Percentiles rank a stretch among this genome's conserved stretches.
phyloP scores from a whole-genome alignment of 2,888 invertebrate genomes.

The Conus canariensis region DNA sequence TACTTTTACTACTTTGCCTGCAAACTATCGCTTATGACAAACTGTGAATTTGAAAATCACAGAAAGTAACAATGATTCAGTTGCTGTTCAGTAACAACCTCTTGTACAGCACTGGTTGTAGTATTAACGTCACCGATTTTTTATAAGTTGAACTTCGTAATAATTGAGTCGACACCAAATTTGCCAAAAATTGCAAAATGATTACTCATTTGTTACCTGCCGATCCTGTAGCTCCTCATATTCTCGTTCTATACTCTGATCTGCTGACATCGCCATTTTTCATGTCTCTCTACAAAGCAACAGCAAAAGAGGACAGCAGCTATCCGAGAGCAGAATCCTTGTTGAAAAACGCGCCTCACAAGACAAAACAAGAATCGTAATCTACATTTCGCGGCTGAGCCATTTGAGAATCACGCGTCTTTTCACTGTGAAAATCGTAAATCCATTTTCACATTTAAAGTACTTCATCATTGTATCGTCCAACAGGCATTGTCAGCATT shows the following conservation, averaged over 20 bases:
- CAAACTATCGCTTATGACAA: neutral
- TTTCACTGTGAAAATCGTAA: neutral
- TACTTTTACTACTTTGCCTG: neutral
- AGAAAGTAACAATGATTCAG: no score
- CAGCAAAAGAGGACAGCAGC: no score
- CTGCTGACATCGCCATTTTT: neutral
- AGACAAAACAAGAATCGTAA: neutral
- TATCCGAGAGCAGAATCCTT: no score
- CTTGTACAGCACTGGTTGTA: no score
- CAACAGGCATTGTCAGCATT: no score
- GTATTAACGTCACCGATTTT: no score
- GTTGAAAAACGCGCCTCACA: neutral
- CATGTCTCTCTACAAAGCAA: neutral
- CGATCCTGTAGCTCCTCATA: neutral
- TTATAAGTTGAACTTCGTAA: no score
- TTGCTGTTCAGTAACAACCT: no score
- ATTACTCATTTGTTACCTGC: neutral
- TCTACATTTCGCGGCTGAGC: neutral
- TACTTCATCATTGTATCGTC: no score
- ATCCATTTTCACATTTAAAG: no score
- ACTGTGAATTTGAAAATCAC: no score
- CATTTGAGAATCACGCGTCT: slow-evolving; percentile 2
- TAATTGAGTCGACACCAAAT: no score
- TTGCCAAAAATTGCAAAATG: neutral
- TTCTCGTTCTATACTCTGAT: slow-evolving; percentile 25